phyloP scores from a whole-genome alignment of 2,888 invertebrate genomes.

The Dorcus parallelipipedus region DNA sequence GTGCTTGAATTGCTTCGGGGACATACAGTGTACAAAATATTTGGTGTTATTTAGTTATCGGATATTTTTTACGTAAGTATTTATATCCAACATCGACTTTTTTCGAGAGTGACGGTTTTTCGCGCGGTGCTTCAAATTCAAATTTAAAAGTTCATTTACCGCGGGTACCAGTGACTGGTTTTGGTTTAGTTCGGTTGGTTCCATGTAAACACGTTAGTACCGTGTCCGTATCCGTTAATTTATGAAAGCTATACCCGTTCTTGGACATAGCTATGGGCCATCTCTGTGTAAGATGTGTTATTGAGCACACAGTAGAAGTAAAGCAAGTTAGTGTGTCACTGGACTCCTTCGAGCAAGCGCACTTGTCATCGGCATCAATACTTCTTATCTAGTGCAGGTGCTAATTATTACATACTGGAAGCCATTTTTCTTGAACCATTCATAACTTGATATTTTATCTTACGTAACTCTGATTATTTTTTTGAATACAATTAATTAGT shows the following conservation, averaged over 20 bases:
- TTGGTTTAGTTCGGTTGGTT: background rate
- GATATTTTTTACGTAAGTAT: slow-evolving; percentile 9
- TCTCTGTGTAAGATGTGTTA: slow-evolving; percentile 44
- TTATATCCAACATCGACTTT: too few species aligned
- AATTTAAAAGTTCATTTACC: background rate
- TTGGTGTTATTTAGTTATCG: slow-evolving; percentile 6
- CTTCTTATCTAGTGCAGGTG: slow-evolving; percentile 11
- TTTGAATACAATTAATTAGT: background rate
- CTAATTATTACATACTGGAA: background rate
- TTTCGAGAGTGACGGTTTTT: too few species aligned
- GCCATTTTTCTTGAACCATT: background rate
- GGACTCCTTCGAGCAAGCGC: slow-evolving; percentile 32
- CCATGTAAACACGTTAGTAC: background rate
- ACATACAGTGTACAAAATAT: background rate
- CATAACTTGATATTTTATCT: slow-evolving; percentile 1
- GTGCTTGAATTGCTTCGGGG: background rate
- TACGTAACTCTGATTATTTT: background rate
- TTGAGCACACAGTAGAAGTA: slow-evolving; percentile 50
- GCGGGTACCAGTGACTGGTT: background rate
- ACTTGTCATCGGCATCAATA: slow-evolving; percentile 10
- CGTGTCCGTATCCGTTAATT: background rate
- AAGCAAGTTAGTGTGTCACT: slow-evolving; percentile 54
- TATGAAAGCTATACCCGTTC: slow-evolving; percentile 1
- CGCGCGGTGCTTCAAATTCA: too few species aligned
- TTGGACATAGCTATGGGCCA: slow-evolving; percentile 17